Conservation (phyloP, 2,888 invertebrate species). For the Parnassius apollo region DNA sequence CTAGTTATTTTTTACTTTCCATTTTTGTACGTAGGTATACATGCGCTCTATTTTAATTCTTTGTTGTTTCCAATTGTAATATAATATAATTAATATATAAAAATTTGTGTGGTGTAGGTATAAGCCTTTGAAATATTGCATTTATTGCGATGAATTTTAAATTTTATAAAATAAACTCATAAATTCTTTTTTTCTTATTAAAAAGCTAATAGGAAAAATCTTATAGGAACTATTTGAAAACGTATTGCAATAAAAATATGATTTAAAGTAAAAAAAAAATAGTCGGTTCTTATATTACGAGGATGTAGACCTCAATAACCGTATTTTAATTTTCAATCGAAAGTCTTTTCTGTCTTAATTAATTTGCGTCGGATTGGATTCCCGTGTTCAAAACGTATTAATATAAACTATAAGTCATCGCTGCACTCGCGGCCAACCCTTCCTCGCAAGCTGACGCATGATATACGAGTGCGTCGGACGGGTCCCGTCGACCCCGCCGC, state of each 20-base stretch:
- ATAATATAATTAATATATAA: too few relatives aligned
- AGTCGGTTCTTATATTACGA: neutral
- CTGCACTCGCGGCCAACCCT: conserved; percentile 68
- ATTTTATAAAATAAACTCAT: too few relatives aligned
- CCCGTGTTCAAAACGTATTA: conserved; percentile 66
- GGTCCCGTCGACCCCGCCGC: conserved; percentile 49
- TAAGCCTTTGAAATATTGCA: too few relatives aligned
- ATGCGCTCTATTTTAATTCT: neutral
- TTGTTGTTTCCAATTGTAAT: too few relatives aligned
- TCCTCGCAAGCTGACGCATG: conserved; percentile 75
- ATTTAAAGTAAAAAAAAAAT: neutral
- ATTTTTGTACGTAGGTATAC: neutral
- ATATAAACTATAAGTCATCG: conserved; percentile 75
- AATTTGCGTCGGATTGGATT: conserved; percentile 69
- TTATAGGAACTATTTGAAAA: too few relatives aligned
- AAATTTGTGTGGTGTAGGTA: too few relatives aligned
- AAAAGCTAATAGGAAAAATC: too few relatives aligned
- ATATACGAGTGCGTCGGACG: conserved; percentile 59
- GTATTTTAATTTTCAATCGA: conserved; percentile 24
- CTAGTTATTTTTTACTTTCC: conserved; percentile 7
- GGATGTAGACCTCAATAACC: neutral
- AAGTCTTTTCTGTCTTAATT: conserved; percentile 51
- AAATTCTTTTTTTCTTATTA: too few relatives aligned
- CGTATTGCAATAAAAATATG: too few relatives aligned
- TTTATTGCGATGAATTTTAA: too few relatives aligned